Evolutionary conservation across 2,797 vertebrate species (phyloP), one percentile per base, ranked within the genome.

Genomic region (Phoeniculus purpureus): DNA sequence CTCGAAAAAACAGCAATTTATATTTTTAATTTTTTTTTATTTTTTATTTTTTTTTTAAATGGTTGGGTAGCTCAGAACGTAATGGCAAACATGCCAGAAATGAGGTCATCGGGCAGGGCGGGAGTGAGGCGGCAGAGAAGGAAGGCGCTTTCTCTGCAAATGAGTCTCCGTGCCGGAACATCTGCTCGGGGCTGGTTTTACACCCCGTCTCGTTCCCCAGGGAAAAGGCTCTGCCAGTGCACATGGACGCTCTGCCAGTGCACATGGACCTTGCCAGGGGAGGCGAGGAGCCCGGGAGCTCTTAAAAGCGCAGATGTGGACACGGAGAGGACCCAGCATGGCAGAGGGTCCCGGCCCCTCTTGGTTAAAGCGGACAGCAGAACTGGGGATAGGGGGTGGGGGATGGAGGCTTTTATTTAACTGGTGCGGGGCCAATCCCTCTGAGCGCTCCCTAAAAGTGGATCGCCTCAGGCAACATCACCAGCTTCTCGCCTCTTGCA

Each of bases 1-100:
- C 96, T 97, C 91, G 10, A 50, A 72, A 93, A 96, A 92, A 91
- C 93, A 95, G 94, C 95, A 78, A 95, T 96, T 96, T 93, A 82
- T 95, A 96, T 95, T 87, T 96, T 95, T 31, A 62, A 16, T 60
- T 93, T 94, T 92, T 92, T 1, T n/a, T n/a, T 25, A 50, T 52
- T 92, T 92, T 1, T 31, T n/a, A 15, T 51, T 25, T 50, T 34
- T 32, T 92, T 91, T 48, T 32, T 18, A 85, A 81, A 64, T 40
- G 88, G 78, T 96, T 92, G 85, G 81, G 56, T 87, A 75, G 73
- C 77, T 72, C 29, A 12, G 71, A 75, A 78, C 32, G 59, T 96
- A 96, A 97, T 94, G 89, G 90, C 94, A 94, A 96, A 92, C 96
- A 93, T 64, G 73, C 85, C 19, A 81, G 37, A 61, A 73, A 90